A percentile compares a stretch with the other conserved stretches of the same genome.
These are phyloP conservation scores for Indicator indicator DNA, from an alignment of 2,113 vertebrate genomes.

Conservation along the genomic window DNA sequence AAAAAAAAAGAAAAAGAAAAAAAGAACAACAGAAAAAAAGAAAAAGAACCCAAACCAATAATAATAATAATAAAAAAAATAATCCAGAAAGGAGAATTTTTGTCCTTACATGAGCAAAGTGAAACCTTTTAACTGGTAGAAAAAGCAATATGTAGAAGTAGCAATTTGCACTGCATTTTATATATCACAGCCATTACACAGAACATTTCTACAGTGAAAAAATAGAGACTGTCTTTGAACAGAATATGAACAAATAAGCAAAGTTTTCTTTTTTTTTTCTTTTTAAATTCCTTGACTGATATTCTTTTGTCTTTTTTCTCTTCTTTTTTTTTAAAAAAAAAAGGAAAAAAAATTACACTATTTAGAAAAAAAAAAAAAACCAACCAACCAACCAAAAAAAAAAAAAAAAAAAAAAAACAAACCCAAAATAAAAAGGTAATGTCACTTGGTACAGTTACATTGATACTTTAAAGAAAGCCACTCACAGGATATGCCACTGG, in stretches of 20 bases:
- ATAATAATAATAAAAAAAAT: background rate
- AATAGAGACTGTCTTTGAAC: conserved; percentile 96
- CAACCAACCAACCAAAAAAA: conserved; percentile 18
- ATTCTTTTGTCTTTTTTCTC: conserved; percentile 58
- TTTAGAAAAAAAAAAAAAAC: conserved; percentile 61
- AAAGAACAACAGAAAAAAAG: background rate
- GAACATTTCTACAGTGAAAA: conserved; percentile 92
- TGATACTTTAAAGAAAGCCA: conserved; percentile 72
- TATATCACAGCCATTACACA: conserved; percentile 73
- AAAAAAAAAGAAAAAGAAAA: background rate
- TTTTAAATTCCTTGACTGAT: background rate
- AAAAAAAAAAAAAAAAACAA: conserved; percentile 64
- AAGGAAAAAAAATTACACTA: conserved; percentile 70
- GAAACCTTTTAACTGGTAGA: conserved; percentile 58
- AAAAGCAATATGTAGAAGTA: conserved; percentile 59
- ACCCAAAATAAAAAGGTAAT: conserved; percentile 9
- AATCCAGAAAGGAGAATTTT: background rate
- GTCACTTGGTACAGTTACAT: conserved; percentile 77
- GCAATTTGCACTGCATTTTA: conserved; percentile 56
- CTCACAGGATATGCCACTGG: conserved; percentile 7
- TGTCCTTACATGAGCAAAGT: conserved; percentile 48
- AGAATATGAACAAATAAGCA: conserved; percentile 90
- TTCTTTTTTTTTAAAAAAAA: background rate
- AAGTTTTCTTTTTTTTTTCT: conserved; percentile 77
- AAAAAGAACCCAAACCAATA: background rate